Percentiles rank a stretch among this genome's conserved stretches.
Evolutionary conservation across 2,888 invertebrate genomes (phyloP).

Genomic region (Luffia ferchaultella): DNA sequence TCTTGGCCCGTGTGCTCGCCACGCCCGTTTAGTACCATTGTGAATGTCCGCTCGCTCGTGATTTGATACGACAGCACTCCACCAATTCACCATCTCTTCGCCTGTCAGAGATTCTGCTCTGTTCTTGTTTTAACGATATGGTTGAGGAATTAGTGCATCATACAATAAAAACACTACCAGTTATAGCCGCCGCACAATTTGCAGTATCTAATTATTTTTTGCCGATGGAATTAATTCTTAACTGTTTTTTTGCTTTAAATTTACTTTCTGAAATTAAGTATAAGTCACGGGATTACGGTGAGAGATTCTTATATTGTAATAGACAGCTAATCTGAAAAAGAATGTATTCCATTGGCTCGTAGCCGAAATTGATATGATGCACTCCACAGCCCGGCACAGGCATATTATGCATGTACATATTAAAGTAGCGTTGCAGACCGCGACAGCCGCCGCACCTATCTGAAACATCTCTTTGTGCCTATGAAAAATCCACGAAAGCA

Average conservation of each 20-base stretch:
- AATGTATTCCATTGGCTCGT: not conserved
- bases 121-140: slow-evolving; percentile 33
- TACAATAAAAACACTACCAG: slow-evolving; percentile 28
- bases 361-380: slow-evolving; percentile 49
- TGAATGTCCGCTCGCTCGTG: slow-evolving; percentile 63
- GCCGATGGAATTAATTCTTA: not conserved
- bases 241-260: not conserved
- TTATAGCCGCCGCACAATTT: not conserved
- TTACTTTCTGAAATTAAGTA: too few species aligned
- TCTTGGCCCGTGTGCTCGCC: slow-evolving; percentile 58
- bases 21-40: slow-evolving; percentile 59
- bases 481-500: slow-evolving; percentile 57
- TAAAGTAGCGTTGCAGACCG: slow-evolving; percentile 52
- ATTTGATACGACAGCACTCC: slow-evolving; percentile 53
- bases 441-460: slow-evolving; percentile 39
- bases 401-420: slow-evolving; percentile 44
- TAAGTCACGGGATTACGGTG: too few species aligned
- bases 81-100: slow-evolving; percentile 47
- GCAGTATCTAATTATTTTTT: not conserved
- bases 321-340: not conserved
- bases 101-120: slow-evolving; percentile 52
- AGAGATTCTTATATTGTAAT: not conserved
- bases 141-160: slow-evolving; percentile 55
- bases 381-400: slow-evolving; percentile 55
- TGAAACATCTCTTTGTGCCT: not conserved